These are phyloP conservation scores for Bombus soroeensis DNA, from an alignment of 1,140 invertebrate species.

Conservation along the genomic window DNA sequence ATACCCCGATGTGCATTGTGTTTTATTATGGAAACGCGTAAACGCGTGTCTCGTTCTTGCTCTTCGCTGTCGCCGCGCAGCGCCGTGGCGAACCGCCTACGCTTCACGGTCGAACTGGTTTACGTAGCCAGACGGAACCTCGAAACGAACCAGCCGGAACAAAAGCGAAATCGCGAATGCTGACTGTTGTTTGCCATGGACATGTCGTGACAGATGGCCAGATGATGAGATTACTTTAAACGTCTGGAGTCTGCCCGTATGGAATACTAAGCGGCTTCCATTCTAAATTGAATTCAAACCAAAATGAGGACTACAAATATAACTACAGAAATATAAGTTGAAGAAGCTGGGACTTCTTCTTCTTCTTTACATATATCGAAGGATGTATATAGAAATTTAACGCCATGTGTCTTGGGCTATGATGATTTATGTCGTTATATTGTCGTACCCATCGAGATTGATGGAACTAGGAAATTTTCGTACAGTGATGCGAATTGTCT, in stretches of 20 bases:
- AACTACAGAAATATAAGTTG: neutral
- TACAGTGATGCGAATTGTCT: too few relatives aligned
- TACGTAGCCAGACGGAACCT: constrained; percentile 10
- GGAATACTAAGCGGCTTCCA: neutral
- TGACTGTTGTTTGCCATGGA: neutral
- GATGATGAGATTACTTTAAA: neutral
- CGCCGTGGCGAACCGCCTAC: constrained; percentile 35
- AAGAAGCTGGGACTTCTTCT: neutral
- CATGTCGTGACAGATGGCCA: neutral
- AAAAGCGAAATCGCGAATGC: constrained; percentile 38
- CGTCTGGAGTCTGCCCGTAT: too few relatives aligned
- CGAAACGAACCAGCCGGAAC: constrained; percentile 38
- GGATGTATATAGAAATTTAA: neutral
- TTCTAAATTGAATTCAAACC: neutral
- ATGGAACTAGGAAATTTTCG: neutral
- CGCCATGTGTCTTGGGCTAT: neutral
- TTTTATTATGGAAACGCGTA: constrained; percentile 36
- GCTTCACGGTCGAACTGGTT: constrained; percentile 31
- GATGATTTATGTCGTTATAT: neutral
- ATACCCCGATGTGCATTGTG: constrained; percentile 37
- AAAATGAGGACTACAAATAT: too few relatives aligned
- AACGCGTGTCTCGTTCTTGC: constrained; percentile 21
- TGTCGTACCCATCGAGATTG: neutral
- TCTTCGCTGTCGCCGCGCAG: neutral
- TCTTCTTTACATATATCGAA: neutral